Evolutionary conservation across 2,797 vertebrate species (phyloP).

Genomic region (Enteromius afrohamiltoni): DNA sequence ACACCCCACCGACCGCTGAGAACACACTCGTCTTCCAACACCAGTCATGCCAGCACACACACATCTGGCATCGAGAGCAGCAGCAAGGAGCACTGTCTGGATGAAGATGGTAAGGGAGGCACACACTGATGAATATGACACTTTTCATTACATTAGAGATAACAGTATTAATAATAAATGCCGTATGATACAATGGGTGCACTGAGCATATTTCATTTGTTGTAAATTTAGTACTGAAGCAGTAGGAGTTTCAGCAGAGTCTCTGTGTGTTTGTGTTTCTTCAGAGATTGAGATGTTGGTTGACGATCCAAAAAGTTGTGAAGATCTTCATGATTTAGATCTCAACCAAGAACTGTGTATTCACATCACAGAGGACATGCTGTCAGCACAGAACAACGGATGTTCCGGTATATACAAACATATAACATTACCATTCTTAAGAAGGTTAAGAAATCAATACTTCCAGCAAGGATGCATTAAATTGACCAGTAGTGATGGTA

Average conservation of each 20-base stretch:
- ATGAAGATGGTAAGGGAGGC: conserved; percentile 86
- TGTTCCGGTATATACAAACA: conserved; percentile 83
- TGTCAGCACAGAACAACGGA: conserved; percentile 89
- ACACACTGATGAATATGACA: neutral
- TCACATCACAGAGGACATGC: conserved; percentile 98
- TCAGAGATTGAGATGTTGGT: conserved; percentile 99
- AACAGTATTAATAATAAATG: neutral
- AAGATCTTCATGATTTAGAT: conserved; percentile 88
- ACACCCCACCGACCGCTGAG: conserved; percentile 83
- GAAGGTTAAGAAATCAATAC: no score
- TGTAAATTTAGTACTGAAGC: neutral
- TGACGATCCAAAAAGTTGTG: conserved; percentile 95
- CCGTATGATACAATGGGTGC: neutral
- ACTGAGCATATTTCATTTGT: neutral
- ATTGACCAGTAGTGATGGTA: neutral
- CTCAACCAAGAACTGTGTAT: conserved; percentile 93
- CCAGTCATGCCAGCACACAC: conserved; percentile 94
- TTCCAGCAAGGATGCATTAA: neutral
- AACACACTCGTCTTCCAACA: conserved; percentile 92
- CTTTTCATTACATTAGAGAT: neutral
- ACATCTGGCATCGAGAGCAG: conserved; percentile 96
- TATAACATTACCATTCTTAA: neutral
- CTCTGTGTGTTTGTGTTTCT: conserved; percentile 15
- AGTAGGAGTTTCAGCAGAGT: neutral
- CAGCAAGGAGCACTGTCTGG: conserved; percentile 91